Conservation (phyloP, 2,888 invertebrate genomes). For the Drosophila antonietae region DNA sequence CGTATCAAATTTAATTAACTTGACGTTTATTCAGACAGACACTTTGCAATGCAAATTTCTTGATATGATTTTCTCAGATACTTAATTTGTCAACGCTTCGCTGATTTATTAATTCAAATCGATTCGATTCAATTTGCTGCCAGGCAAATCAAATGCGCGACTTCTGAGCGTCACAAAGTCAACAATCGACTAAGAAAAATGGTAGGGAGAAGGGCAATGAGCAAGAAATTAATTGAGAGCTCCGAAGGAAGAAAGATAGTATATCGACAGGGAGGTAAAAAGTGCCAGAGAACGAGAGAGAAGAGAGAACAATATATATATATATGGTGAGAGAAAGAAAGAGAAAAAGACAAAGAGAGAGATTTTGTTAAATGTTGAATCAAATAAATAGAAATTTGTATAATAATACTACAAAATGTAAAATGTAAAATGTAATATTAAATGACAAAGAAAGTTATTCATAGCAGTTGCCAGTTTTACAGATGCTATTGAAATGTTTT, state of each 20-base stretch:
- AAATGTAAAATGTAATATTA: not conserved
- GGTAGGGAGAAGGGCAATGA: not conserved
- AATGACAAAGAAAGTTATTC: not conserved
- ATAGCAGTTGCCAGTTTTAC: not conserved
- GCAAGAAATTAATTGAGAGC: not conserved
- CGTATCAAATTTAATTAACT: slow-evolving; percentile 55
- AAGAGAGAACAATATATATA: no score
- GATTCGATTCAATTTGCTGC: slow-evolving; percentile 16
- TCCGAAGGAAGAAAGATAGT: not conserved
- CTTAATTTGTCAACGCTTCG: slow-evolving; percentile 52
- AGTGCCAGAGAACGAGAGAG: not conserved
- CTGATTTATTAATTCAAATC: slow-evolving; percentile 23
- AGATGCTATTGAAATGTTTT: no score
- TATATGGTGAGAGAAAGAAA: no score
- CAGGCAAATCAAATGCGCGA: slow-evolving; percentile 19
- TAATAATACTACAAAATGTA: not conserved
- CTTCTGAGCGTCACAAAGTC: slow-evolving; percentile 17
- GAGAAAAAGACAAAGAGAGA: no score
- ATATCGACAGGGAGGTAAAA: no score
- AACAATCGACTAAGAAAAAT: not conserved
- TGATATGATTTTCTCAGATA: slow-evolving; percentile 39
- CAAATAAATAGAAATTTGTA: not conserved
- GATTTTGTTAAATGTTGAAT: no score
- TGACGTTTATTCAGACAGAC: slow-evolving; percentile 39
- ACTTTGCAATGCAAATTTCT: slow-evolving; percentile 40